Base-by-base conservation (phyloP, 2,888 invertebrate genomes). In the Rhaphigaster nebulosa region DNA sequence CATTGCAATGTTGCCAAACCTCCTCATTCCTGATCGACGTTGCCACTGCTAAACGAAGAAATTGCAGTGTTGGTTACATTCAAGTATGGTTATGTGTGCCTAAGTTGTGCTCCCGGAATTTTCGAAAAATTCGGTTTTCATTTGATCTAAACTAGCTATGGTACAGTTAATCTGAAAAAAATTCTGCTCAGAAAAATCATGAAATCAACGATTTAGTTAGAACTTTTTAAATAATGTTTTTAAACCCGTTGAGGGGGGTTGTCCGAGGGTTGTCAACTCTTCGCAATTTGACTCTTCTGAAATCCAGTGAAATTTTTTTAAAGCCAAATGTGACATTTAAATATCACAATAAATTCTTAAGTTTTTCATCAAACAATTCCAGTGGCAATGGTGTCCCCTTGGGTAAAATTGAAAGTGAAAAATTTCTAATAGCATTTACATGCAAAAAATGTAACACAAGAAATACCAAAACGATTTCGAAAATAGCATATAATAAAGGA, bases 391-490 rank as follows among this genome's bases (percentile, higher is more conserved):
- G 90, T 18, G 89, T 90, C 34, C 34, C 88, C 26, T 65, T 94
- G 34, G 94, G 93, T 60, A 94, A 94, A 93, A 20, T 95, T 12
- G 93, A 94, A 90, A 95, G 95, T 84, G 45, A 5, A 0, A 97
- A 96, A 94, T 94, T 97, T 89, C 96, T 96, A 92, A 93, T 99
- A 18, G 94, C 95, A 92, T 99, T 97, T 93, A 99, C 98, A 0
- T 99, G 99, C 93, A 98, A 98, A 94, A 96, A 97, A 91, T 99
- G 99, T 93, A 94, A 95, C 65, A 95, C 96, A 0, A 95, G 97
- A 92, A 98, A 97, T 93, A 94, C 95, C 1, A 97, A 98, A 93
- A 95, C 95, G 23, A 98, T 99, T 92, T 97, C 98, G 0, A 98
- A 98, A 94, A 93, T 95, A 34, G 97, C 98, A 0, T 99, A 99